phyloP scores from a whole-genome alignment of 1,140 invertebrate genomes.

The Lysiphlebus fabarum region DNA sequence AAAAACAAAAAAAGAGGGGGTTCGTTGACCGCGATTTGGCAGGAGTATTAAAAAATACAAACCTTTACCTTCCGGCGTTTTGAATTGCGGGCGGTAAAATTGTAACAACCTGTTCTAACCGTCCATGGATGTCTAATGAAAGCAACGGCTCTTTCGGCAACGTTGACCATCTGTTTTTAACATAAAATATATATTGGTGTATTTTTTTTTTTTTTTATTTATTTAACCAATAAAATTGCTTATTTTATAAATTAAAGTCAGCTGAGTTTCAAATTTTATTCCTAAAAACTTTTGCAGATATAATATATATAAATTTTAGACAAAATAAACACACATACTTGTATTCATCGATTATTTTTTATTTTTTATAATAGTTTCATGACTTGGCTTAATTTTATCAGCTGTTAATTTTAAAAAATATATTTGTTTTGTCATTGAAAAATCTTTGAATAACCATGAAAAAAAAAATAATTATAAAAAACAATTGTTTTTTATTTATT shows the following conservation, averaged over 20 bases:
- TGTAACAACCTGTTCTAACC: conserved; percentile 52
- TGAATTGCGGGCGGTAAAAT: conserved; percentile 25
- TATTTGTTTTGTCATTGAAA: too few relatives aligned
- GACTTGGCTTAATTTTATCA: not conserved
- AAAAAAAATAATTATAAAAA: not conserved
- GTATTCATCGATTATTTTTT: not conserved
- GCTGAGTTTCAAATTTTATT: conserved; percentile 38
- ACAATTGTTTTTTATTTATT: not conserved
- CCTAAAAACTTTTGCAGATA: conserved; percentile 36
- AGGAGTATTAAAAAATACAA: conserved; percentile 15
- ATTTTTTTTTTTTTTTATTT: too few relatives aligned
- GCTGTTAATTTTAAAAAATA: too few relatives aligned
- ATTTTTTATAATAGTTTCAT: not conserved
- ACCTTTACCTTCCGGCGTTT: conserved; percentile 19
- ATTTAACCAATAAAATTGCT: too few relatives aligned
- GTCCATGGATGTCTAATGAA: conserved; percentile 48
- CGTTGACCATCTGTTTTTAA: conserved; percentile 52
- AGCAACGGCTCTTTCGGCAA: conserved; percentile 53
- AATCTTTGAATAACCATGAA: too few relatives aligned
- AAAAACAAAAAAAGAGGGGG: not conserved
- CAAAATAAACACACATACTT: too few relatives aligned
- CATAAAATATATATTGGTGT: too few relatives aligned
- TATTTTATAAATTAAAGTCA: conserved; percentile 47
- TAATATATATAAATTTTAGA: not conserved
- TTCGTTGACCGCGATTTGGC: conserved; percentile 23